Percentiles rank a stretch among this genome's conserved stretches.
Evolutionary conservation across 1,140 invertebrate species (phyloP).

Genomic region (Zaprionus ornatus): DNA sequence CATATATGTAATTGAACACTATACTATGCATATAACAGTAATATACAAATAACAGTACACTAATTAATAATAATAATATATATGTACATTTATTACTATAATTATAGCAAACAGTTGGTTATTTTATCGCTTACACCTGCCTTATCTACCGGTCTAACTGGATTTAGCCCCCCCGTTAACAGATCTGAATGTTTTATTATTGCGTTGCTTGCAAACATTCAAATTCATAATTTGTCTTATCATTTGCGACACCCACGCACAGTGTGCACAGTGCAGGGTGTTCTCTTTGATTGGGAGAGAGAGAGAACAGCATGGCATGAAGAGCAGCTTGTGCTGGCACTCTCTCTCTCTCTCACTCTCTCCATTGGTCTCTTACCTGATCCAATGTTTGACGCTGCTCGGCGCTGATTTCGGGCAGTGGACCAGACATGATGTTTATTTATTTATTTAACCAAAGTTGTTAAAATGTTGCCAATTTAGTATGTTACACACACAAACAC

Average conservation of each 20-base stretch:
- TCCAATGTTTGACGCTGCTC: slow-evolving; percentile 71
- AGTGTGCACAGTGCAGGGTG: slow-evolving; percentile 1
- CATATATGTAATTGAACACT: too few relatives aligned
- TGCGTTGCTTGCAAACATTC: background rate
- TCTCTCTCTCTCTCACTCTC: background rate
- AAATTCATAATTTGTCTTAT: background rate
- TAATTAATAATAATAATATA: too few relatives aligned
- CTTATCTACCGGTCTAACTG: background rate
- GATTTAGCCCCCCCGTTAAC: background rate
- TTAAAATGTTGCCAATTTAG: slow-evolving; percentile 48
- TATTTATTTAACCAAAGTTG: slow-evolving; percentile 46
- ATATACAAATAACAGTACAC: too few relatives aligned
- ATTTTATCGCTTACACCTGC: background rate
- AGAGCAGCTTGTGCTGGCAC: slow-evolving; percentile 6
- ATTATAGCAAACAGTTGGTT: background rate
- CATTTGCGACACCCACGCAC: slow-evolving; percentile 13
- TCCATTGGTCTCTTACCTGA: slow-evolving; percentile 44
- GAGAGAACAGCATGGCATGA: background rate
- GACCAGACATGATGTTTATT: slow-evolving; percentile 62
- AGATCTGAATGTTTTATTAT: background rate
- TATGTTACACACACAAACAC: slow-evolving; percentile 33
- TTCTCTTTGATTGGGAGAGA: background rate
- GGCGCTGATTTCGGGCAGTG: slow-evolving; percentile 67
- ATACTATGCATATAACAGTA: too few relatives aligned
- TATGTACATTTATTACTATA: background rate